Conservation (phyloP, 2,113 vertebrate genomes). For the Anolis sagrei region DNA sequence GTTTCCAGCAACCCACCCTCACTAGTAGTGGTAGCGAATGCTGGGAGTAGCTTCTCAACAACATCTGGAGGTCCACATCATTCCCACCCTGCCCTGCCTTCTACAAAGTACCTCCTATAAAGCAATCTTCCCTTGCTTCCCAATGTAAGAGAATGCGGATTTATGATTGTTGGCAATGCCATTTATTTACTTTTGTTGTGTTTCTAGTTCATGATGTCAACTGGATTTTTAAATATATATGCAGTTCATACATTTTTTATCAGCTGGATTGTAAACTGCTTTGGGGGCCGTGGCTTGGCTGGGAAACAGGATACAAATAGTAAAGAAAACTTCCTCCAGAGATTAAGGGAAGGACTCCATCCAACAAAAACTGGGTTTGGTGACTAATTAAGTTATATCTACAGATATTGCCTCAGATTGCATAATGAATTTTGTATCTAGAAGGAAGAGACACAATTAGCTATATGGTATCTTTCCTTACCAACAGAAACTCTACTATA, state of each 20-base stretch:
- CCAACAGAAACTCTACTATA: not conserved
- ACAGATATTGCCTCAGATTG: not conserved
- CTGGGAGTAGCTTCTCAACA: not conserved
- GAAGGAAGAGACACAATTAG: not conserved
- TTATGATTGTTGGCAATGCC: not conserved
- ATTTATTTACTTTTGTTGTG: not conserved
- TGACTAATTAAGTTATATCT: not conserved
- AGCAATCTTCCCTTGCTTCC: not conserved
- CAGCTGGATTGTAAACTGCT: not conserved
- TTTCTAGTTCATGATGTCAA: not conserved
- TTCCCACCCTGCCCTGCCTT: not conserved
- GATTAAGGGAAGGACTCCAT: not conserved
- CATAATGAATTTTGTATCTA: not conserved
- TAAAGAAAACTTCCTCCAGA: not conserved
- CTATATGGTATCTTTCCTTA: not conserved
- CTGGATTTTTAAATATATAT: not conserved
- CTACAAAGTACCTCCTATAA: not conserved
- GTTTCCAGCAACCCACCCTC: no score
- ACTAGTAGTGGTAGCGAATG: no score
- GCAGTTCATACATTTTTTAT: not conserved
- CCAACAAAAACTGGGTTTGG: not conserved
- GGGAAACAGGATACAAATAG: not conserved
- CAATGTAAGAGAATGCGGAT: not conserved
- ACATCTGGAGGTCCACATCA: no score
- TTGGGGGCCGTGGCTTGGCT: not conserved